Evolutionary conservation across 2,797 vertebrate species (phyloP), one percentile per base, ranked within the genome.

Genomic region (Gymnodraco acuticeps): DNA sequence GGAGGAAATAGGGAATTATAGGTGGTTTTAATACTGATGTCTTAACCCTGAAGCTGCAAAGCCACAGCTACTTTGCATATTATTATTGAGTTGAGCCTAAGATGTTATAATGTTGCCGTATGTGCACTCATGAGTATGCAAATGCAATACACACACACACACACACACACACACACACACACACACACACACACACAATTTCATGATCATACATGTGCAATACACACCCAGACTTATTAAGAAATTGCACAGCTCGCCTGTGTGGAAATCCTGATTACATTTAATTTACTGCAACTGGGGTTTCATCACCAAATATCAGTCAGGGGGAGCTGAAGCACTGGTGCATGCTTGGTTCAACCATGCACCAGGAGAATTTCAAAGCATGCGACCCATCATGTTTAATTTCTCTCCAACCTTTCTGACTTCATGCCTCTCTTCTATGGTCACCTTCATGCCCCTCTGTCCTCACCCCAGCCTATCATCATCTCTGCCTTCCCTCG

Each of bases 191-290:
- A 64, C 64, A 59, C 64, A 60, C 31, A 65, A 58, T 19, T 38
- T 62, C 10, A 65, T 17, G 42, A 52, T 59, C 42, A 53, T n/a
- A 59, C 47, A 68, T 38, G 33, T 38, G 33, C 59, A 50, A 59
- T 77, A 67, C 72, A 77, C 13, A 64, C 55, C 38, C 47, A 80
- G 73, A 73, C 38, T 75, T 84, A 82, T 80, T 84, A 85, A 75
- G 65, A 78, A 75, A 84, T 84, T 78, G 88, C 80, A 88, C 85
- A 83, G 85, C 70, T 86, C 38, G 52, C 31, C 77, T 87, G 77
- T 85, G 86, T 85, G 84, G 72, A 89, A 88, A 79, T 83, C 79
- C 58, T 85, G 80, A 93, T 93, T 88, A 86, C 87, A 89, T 90
- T 90, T 84, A 63, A 88, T 92, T 90, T 88, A 83, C 73, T 72